Evolutionary conservation across 1,140 invertebrate species (phyloP).

Genomic region (Drosophila nigrodunni): DNA sequence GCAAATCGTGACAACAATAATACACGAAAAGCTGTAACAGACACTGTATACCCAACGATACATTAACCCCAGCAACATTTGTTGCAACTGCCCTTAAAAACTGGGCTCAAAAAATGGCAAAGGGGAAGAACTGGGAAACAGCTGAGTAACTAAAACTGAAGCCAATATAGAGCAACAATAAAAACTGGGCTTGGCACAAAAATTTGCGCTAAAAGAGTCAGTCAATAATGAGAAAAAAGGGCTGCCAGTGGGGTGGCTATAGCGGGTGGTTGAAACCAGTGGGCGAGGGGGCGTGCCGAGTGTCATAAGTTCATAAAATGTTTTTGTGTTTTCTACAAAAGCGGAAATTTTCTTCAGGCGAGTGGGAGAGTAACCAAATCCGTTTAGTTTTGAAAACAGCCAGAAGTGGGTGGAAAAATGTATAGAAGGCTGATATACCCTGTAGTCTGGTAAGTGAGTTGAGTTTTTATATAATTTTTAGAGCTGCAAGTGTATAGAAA

Average conservation of each 20-base stretch:
- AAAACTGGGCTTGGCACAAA: conserved; percentile 74
- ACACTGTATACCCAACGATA: conserved; percentile 41
- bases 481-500: no score
- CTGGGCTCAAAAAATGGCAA: conserved; percentile 1
- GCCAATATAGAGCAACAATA: conserved; percentile 76
- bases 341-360: conserved; percentile 73
- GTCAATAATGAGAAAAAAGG: conserved; percentile 45
- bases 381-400: conserved; percentile 68
- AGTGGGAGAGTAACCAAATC: conserved; percentile 69
- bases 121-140: conserved; percentile 53
- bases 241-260: conserved; percentile 45
- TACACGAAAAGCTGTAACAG: conserved; percentile 25
- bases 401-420: conserved; percentile 20
- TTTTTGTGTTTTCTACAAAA: conserved; percentile 74
- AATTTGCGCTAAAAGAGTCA: conserved; percentile 52
- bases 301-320: conserved; percentile 81
- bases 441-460: not conserved
- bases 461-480: no score
- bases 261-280: conserved; percentile 4
- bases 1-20: conserved; percentile 82
- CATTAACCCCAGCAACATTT: conserved; percentile 66
- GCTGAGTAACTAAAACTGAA: conserved; percentile 82
- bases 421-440: not conserved
- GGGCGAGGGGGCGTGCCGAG: conserved; percentile 32
- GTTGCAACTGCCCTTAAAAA: conserved; percentile 56